A percentile compares a stretch with the other conserved stretches of the same genome.
Evolutionary conservation across 2,113 vertebrate genomes (phyloP).

Genomic region (Geococcyx californianus): DNA sequence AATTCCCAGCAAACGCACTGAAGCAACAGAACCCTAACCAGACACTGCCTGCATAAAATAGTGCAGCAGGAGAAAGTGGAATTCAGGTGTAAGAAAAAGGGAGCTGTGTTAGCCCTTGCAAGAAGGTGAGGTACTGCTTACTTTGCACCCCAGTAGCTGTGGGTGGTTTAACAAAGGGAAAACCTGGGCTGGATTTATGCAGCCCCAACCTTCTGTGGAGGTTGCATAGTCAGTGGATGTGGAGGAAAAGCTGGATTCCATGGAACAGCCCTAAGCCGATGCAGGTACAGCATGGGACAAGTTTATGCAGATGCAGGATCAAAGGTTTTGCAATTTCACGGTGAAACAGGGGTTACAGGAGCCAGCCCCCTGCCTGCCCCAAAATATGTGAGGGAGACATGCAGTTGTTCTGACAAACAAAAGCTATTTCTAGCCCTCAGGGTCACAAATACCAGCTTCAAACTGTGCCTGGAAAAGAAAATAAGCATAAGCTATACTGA

Average conservation of each 20-base stretch:
- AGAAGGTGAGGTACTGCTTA: neutral
- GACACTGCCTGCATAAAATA: neutral
- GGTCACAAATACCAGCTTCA: neutral
- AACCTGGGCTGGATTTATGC: neutral
- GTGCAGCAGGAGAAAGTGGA: neutral
- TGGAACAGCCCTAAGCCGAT: neutral
- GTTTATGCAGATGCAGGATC: neutral
- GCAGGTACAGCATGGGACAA: neutral
- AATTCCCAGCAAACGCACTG: neutral
- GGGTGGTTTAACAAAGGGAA: neutral
- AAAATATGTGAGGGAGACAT: neutral
- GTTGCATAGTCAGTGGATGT: fast-evolving
- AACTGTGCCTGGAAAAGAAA: neutral
- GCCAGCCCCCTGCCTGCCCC: neutral
- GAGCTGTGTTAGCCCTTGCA: neutral
- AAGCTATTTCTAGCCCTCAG: neutral
- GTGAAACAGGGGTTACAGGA: neutral
- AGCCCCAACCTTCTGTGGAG: fast-evolving
- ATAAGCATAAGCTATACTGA: neutral
- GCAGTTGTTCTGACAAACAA: neutral
- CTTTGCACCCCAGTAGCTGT: neutral
- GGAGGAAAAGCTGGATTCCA: neutral
- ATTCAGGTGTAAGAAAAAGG: neutral
- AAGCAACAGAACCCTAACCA: neutral
- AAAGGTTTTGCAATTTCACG: neutral